Evolutionary conservation across 2,888 invertebrate species (phyloP), one percentile per base, ranked within the genome.

Genomic region (Mayetiola destructor): DNA sequence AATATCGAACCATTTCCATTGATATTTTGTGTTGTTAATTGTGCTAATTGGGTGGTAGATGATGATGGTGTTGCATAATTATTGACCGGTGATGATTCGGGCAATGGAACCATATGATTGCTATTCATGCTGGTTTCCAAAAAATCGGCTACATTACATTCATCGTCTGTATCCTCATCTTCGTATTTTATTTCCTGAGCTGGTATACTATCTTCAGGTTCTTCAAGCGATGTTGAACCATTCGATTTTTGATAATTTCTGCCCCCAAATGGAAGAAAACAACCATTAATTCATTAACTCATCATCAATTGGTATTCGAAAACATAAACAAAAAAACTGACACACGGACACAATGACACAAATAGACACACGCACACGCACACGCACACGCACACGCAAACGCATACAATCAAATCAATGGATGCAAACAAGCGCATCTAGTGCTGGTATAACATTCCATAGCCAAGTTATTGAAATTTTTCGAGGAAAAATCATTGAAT

Each of bases 161-260:
- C 48, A 48, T 48, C 48, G 27, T 48, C 48, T 4, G 48, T 27
- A 3, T 48, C 48, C 14, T 48, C 48, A n/a, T 48, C 48, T 27
- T 48, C 48, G n/a, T 27, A 48, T 48, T 48, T 48, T 5, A 48
- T 48, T 16, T 48, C 48, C 16, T 48, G 48, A 5, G 48, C n/a
- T 27, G 48, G 48, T 18, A 48, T 48, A 27, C 48, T 48, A 2
- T 48, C 48, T 3, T 48, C 48, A 6, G 27, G 48, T 16, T 48
- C 48, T 16, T 48, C 48, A 23, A 48, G 9, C 18, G 48, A 48
- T 6, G 48, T 27, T 27, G 48, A 48, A 48, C 48, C 48, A 27
- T 48, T 48, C 16, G 48, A 48, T 27, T 48, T 48, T 48, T 48
- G 48, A n/a, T 48, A 48, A n/a, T 48, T 48, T 27, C 48, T 48